Evolutionary conservation across 2,113 vertebrate species (phyloP).

Genomic region (Apaloderma vittatum): DNA sequence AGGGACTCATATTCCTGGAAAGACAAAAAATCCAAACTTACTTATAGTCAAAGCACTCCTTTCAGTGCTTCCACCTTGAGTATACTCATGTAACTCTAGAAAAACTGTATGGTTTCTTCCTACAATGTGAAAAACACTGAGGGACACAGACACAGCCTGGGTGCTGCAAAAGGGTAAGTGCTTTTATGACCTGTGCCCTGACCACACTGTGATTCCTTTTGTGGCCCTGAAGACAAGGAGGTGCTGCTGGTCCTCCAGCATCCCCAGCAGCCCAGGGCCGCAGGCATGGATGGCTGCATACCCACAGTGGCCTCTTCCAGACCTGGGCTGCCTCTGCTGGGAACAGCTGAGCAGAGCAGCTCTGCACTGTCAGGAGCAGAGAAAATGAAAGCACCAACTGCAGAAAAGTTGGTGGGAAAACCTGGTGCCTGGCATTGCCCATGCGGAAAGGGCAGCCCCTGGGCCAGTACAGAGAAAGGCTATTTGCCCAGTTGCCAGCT

Average conservation of each 20-base stretch:
- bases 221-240: background rate
- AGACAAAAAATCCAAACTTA: background rate
- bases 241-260: background rate
- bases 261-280: background rate
- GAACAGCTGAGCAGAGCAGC: background rate
- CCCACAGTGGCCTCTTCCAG: background rate
- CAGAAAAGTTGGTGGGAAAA: background rate
- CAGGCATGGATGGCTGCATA: background rate
- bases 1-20: conserved; percentile 89
- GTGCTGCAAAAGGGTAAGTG: background rate
- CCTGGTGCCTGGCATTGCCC: background rate
- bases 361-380: background rate
- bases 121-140: background rate
- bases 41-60: conserved; percentile 24
- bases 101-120: background rate
- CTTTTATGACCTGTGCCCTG: rapidly evolving
- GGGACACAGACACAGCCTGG: background rate
- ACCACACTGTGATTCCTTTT: rapidly evolving
- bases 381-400: background rate
- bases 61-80: conserved; percentile 23
- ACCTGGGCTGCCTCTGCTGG: background rate
- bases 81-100: background rate
- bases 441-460: background rate
- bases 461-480: background rate
- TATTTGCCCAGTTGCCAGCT: background rate